Base-by-base conservation (phyloP, 92 coral and sea anemone species). In the Ricordea florida region DNA sequence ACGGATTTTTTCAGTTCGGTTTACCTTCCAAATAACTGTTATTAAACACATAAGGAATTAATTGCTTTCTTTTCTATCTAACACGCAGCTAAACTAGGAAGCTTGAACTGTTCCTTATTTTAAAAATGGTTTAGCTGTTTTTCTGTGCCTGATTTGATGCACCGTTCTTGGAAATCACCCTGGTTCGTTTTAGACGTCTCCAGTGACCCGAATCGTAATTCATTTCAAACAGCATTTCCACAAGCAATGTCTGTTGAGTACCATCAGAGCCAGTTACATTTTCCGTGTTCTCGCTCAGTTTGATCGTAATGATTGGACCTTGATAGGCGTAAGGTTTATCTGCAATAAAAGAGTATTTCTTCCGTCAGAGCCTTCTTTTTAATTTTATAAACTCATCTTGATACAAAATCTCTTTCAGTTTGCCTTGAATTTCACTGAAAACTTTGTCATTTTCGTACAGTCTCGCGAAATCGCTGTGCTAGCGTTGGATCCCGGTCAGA, bases 211-310 rank as follows among this genome's bases (percentile, higher is more conserved):
- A 82, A 56, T 96, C 97, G 32, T 96, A 96, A 76, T 96, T 96
- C 99, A 96, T 96, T 50, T 96, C 99, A 80, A 96, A 96, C 31
- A 96, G 69, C 99, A 96, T 96, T 69, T 96, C 99, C 10, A 96
- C 99, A 20, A 96, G 83, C 15, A 88, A 88, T 5, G 90, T 92
- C 55, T 96, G 99, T 51, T 90, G 91, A 14, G 76, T 57, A 5
- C 90, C 90, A 50, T 88, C 93, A 1, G 93, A 22, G 5, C 79
- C 85, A n/a, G 67, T 79, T 0, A 84, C 94, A 0, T 71, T 79
- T 52, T 96, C 99, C 6, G 91, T 91, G 87, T 96, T 93, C 69
- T 96, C 99, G 57, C 99, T 96, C 29, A 96, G 76, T 67, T 96
- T 96, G 44, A 96, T 89, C 5, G 99, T 96, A 22, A 96, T 92